phyloP scores from a whole-genome alignment of 64 coral and sea anemone genomes.

The Actinia tenebrosa region DNA sequence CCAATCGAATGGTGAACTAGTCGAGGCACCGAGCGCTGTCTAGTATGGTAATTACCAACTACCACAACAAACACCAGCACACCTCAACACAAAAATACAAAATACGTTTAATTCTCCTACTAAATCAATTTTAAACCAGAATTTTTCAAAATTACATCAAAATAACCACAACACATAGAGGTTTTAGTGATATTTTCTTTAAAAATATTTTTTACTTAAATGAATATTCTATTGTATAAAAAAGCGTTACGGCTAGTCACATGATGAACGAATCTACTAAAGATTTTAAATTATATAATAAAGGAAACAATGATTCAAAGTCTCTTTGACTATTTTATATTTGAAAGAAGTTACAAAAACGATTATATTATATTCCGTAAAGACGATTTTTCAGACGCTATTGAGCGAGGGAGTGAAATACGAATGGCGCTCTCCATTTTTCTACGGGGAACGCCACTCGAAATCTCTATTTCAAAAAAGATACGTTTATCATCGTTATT shows the following conservation, averaged over 20 bases:
- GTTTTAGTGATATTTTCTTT: neutral
- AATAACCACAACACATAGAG: neutral
- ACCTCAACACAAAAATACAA: neutral
- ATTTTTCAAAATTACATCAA: neutral
- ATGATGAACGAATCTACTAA: neutral
- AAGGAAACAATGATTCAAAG: neutral
- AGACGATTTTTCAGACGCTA: neutral
- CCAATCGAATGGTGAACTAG: neutral
- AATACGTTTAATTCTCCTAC: neutral
- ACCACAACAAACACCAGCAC: constrained; percentile 12
- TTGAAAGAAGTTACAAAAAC: neutral
- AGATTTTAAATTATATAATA: neutral
- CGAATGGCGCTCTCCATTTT: neutral
- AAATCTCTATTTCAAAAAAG: neutral
- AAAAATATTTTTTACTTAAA: neutral
- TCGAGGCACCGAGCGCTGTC: neutral
- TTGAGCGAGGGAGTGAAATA: neutral
- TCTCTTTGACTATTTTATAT: neutral
- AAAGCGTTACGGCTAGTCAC: neutral
- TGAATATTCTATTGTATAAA: neutral
- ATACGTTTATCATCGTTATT: neutral
- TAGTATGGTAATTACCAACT: neutral
- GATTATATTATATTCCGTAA: neutral
- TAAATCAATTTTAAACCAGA: neutral
- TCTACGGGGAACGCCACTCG: neutral